A percentile compares a stretch with the other conserved stretches of the same genome.
Conservation (phyloP, 2,888 invertebrate genomes). For the Drosophila paramelanica region DNA sequence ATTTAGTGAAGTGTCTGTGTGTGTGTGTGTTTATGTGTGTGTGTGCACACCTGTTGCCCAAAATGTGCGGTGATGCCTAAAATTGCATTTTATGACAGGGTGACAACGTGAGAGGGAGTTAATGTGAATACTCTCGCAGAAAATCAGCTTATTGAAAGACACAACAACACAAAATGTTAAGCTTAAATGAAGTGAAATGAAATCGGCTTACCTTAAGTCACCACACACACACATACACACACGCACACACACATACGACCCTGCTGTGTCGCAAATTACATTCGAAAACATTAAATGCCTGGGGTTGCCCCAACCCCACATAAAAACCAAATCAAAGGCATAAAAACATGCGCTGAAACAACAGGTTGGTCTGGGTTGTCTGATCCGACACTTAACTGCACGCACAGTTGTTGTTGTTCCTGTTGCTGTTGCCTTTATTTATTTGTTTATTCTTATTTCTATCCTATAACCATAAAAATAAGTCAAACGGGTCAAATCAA, state of each 20-base stretch:
- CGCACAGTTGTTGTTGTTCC: background rate
- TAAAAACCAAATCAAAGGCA: slow-evolving; percentile 46
- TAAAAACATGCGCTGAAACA: slow-evolving; percentile 45
- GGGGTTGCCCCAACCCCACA: slow-evolving; percentile 5
- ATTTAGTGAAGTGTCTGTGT: background rate
- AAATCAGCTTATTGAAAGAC: slow-evolving; percentile 41
- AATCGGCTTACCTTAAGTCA: slow-evolving; percentile 67
- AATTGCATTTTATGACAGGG: slow-evolving; percentile 42
- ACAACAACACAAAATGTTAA: slow-evolving; percentile 21
- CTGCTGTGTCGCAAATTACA: slow-evolving; percentile 46
- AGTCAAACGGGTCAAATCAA: background rate
- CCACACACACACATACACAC: background rate
- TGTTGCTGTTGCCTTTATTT: slow-evolving; percentile 4
- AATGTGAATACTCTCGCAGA: slow-evolving; percentile 30
- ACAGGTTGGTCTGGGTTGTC: slow-evolving; percentile 51
- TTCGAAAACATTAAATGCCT: slow-evolving; percentile 53
- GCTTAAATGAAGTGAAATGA: slow-evolving; percentile 66
- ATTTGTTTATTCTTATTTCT: slow-evolving; percentile 3
- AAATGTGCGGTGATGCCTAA: slow-evolving; percentile 40
- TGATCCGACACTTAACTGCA: slow-evolving; percentile 32
- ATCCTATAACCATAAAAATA: slow-evolving; percentile 8
- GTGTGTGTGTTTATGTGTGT: background rate
- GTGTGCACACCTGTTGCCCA: slow-evolving; percentile 37
- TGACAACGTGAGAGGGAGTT: slow-evolving; percentile 17
- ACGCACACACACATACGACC: slow-evolving; percentile 1